A percentile compares a stretch with the other conserved stretches of the same genome.
phyloP scores from a whole-genome alignment of 2,888 invertebrate genomes.

The Petrophora chlorosata region DNA sequence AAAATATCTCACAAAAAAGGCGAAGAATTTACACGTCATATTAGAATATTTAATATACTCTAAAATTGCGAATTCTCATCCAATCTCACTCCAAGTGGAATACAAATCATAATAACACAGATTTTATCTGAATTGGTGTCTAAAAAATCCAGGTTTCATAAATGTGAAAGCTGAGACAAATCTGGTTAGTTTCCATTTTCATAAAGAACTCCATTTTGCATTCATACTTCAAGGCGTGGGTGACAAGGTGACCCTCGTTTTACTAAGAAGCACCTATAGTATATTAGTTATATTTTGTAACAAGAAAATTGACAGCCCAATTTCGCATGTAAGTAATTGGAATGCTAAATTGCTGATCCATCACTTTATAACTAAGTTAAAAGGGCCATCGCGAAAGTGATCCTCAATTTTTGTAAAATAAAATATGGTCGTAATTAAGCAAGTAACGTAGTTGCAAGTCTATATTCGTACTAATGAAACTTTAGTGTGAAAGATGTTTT shows the following conservation, averaged over 20 bases:
- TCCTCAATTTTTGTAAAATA: no score
- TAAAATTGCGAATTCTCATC: not conserved
- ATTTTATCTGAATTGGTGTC: conserved; percentile 1
- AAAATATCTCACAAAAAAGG: not conserved
- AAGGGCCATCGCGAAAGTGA: no score
- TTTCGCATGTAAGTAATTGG: conserved; percentile 3
- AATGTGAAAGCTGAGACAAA: conserved; percentile 4
- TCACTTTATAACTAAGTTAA: not conserved
- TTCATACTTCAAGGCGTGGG: not conserved
- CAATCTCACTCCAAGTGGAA: conserved; percentile 12
- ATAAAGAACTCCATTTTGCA: conserved; percentile 5
- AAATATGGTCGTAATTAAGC: no score
- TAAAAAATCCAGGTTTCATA: conserved; percentile 11
- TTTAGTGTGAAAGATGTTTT: no score
- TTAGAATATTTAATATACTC: conserved; percentile 8
- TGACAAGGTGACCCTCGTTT: not conserved
- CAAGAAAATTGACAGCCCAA: not conserved
- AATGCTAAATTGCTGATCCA: conserved; percentile 2
- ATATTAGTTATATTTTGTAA: no score
- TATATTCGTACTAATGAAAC: no score
- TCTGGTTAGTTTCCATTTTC: conserved; percentile 9
- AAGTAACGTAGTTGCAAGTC: no score
- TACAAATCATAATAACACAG: conserved; percentile 5
- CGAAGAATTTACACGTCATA: conserved; percentile 11
- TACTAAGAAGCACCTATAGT: no score